Percentiles rank a stretch among this genome's conserved stretches.
phyloP scores from a whole-genome alignment of 2,888 invertebrate species.

The Sisyra nigra region DNA sequence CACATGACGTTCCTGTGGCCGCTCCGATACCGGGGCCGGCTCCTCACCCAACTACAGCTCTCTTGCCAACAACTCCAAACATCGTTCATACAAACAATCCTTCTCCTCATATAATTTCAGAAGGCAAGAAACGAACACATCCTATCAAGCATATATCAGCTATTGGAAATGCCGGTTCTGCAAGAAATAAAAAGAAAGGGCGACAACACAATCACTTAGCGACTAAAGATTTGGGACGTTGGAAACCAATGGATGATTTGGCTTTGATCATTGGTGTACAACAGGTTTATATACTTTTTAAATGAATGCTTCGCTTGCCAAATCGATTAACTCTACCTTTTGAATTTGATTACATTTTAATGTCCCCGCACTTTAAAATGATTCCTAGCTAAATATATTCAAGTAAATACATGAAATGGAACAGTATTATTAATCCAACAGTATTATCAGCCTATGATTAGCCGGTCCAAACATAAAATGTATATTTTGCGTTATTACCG shows the following conservation, averaged over 20 bases:
- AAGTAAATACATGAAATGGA: too few relatives aligned
- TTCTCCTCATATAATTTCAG: slow-evolving; percentile 20
- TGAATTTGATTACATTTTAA: too few relatives aligned
- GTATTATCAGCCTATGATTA: too few relatives aligned
- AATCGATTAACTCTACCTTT: too few relatives aligned
- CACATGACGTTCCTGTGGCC: slow-evolving; percentile 14
- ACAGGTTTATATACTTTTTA: slow-evolving; percentile 37
- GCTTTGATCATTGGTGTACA: slow-evolving; percentile 86
- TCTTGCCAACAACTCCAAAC: slow-evolving; percentile 21
- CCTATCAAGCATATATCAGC: slow-evolving; percentile 18
- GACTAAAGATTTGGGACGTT: slow-evolving; percentile 76
- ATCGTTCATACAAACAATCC: slow-evolving; percentile 22
- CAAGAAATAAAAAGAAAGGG: slow-evolving; percentile 38
- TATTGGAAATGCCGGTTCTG: slow-evolving; percentile 21
- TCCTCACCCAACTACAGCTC: slow-evolving; percentile 9
- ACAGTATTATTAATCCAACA: too few relatives aligned
- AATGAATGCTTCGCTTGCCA: too few relatives aligned
- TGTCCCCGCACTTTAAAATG: too few relatives aligned
- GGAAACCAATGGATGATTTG: slow-evolving; percentile 96
- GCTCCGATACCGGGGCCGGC: slow-evolving; percentile 13
- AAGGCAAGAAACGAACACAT: slow-evolving; percentile 26
- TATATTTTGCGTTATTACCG: too few relatives aligned
- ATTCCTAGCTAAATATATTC: too few relatives aligned
- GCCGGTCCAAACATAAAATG: too few relatives aligned
- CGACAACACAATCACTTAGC: slow-evolving; percentile 51